Evolutionary conservation across 2,888 invertebrate species (phyloP), one percentile per base, ranked within the genome.

Genomic region (Matsumyia berberina): DNA sequence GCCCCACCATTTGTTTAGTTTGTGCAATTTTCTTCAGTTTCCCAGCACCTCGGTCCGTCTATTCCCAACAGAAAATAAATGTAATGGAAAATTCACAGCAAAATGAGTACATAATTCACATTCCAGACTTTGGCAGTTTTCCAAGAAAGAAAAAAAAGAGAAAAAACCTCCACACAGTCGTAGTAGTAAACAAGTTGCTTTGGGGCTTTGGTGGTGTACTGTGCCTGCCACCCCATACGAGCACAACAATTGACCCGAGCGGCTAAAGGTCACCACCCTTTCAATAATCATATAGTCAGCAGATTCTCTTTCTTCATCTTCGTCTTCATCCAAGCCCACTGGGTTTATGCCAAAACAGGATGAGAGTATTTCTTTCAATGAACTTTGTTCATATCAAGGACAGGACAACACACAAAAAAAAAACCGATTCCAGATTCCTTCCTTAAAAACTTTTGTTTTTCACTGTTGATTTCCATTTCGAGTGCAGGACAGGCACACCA

Each of bases 51-150:
- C 31, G 15, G 31, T 29, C 24, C 39, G 15, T 58, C 39, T 46
- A 49, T 62, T 51, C 69, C 19, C 57, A 76, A 44, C 67, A 70
- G 46, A 85, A 74, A 80, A 85, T 85, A 80, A 85, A 85, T 85
- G 85, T 85, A 66, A 80, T 80, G 74, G 85, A 85, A 85, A 85
- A 85, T 85, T 76, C 80, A 80, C 74, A 80, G 74, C 74, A 85
- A 85, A 85, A 85, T 85, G 73, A 85, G 83, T 85, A 85, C 79
- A 85, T 85, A 85, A 85, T 85, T 85, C 80, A 85, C 85, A 80
- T 85, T 80, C 85, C 85, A 85, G 85, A 85, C 85, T 70, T 85
- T 85, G 85, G 85, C 85, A 74, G 64, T 51, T 44, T 24, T 85
- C 85, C 85, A 85, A 66, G 53, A 74, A 58, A n/a, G n/a, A 24